Evolutionary conservation across 2,113 vertebrate species (phyloP).

Genomic region (Cyrtonyx montezumae): DNA sequence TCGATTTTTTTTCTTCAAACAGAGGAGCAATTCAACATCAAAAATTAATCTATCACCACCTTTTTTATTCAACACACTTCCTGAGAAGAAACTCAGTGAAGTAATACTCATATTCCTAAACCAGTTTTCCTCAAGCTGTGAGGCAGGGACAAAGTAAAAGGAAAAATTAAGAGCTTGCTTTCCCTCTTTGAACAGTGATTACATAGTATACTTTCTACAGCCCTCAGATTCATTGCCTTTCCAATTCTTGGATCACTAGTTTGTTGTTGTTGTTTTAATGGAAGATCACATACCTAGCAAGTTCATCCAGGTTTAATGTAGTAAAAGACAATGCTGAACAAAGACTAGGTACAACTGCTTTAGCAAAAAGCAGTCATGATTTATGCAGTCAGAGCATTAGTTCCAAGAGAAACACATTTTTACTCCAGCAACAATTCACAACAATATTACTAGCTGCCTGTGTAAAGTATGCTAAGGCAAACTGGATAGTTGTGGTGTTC

Average conservation of each 20-base stretch:
- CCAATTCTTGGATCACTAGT: neutral
- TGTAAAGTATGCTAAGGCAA: neutral
- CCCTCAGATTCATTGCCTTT: neutral
- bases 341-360: neutral
- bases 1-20: neutral
- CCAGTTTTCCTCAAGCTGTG: neutral
- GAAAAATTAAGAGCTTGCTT: neutral
- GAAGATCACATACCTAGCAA: neutral
- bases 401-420: neutral
- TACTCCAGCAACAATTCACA: neutral
- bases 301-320: neutral
- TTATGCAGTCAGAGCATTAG: no score
- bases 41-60: slow-evolving; percentile 16
- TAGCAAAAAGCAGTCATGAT: neutral
- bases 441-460: neutral
- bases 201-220: neutral
- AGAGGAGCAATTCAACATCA: neutral
- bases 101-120: neutral
- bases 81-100: slow-evolving; percentile 26
- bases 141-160: neutral
- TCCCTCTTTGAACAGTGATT: neutral
- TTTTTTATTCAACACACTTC: neutral
- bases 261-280: neutral
- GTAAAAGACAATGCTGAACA: neutral
- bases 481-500: neutral